Conservation (phyloP, 92 coral and sea anemone species). For the Micromussa lordhowensis region DNA sequence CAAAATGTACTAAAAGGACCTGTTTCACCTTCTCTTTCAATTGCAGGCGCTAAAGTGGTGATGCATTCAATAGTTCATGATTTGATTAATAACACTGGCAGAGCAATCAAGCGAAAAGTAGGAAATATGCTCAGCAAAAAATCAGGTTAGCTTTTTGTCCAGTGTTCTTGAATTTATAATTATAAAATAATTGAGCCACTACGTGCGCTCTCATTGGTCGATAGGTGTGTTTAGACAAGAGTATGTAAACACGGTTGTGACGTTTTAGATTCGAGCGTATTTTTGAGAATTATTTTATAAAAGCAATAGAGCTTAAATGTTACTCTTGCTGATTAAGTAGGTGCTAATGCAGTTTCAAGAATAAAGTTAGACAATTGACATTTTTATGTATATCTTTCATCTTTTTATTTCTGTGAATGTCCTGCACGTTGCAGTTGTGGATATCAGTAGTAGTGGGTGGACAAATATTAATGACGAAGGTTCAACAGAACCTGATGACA, state of each 20-base stretch:
- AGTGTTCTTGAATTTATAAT: neutral
- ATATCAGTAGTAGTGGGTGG: conserved; percentile 8
- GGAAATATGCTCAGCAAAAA: conserved; percentile 48
- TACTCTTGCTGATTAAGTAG: neutral
- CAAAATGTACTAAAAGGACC: no score
- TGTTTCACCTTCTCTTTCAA: neutral
- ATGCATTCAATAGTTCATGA: conserved; percentile 82
- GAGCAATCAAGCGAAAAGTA: conserved; percentile 47
- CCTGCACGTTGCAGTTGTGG: neutral
- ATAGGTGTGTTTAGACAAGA: no score
- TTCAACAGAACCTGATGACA: conserved; percentile 26
- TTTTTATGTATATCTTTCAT: neutral
- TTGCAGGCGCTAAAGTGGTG: conserved; percentile 83
- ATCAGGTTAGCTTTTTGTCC: neutral
- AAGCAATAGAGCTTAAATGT: no score
- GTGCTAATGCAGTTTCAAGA: neutral
- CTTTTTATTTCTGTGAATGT: neutral
- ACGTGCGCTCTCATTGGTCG: no score
- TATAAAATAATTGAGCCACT: no score
- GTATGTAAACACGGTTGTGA: no score
- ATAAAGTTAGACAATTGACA: no score
- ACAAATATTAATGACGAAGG: conserved; percentile 21
- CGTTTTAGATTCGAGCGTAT: no score
- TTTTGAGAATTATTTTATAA: no score
- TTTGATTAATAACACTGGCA: conserved; percentile 60